Conservation (phyloP, 2,113 vertebrate species). For the Apteryx owenii region DNA sequence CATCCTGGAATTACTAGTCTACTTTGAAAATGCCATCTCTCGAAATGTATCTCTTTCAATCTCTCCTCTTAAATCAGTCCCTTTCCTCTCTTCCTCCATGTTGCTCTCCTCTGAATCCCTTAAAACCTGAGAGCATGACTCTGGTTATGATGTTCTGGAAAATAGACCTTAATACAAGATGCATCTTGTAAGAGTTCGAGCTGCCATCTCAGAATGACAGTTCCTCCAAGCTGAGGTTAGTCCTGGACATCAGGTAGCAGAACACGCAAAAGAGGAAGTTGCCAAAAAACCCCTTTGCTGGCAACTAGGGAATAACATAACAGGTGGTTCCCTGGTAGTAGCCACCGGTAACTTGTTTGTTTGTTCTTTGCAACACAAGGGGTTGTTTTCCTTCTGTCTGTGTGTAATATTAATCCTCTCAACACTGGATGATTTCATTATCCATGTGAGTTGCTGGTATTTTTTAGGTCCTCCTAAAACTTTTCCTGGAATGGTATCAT, state of each 20-base stretch:
- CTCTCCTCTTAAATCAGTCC: background rate
- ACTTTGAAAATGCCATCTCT: background rate
- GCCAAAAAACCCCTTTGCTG: background rate
- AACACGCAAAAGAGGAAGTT: background rate
- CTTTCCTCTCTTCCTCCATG: background rate
- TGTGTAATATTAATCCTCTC: background rate
- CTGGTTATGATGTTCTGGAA: background rate
- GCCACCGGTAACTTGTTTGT: background rate
- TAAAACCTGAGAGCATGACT: background rate
- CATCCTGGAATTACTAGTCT: background rate
- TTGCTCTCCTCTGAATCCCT: background rate
- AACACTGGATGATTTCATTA: background rate
- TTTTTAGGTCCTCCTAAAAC: background rate
- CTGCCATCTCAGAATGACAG: background rate
- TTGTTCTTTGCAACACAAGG: background rate
- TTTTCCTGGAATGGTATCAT: background rate
- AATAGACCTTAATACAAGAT: background rate
- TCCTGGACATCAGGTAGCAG: background rate
- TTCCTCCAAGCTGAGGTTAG: background rate
- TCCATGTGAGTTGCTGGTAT: background rate
- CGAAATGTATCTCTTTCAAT: background rate
- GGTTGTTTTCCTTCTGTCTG: background rate
- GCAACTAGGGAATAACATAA: background rate
- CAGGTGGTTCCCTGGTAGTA: background rate
- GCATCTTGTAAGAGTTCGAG: background rate